Evolutionary conservation across 2,797 vertebrate species (phyloP), one percentile per base, ranked within the genome.

Genomic region (Pangasius macronema): DNA sequence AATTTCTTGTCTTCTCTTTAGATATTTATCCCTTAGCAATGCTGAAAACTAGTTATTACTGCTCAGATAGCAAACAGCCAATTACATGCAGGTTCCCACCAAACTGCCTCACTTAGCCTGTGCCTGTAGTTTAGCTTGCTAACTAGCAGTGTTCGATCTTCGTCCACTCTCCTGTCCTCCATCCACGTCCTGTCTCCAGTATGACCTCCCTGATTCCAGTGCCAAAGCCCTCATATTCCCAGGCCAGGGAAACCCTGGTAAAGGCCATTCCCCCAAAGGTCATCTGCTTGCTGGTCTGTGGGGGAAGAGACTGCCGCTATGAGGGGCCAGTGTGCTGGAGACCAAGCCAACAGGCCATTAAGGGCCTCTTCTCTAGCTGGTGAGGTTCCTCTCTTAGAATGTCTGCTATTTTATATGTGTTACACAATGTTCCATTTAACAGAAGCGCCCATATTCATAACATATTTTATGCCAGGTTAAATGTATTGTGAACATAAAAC

Each of bases 281-380:
- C 36, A 96, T 97, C 89, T 97, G 96, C 88, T 92, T 96, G 84
- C 92, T 97, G 90, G 94, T 93, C 85, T 97, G 96, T 79, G 95
- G 96, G 67, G 96, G 96, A 46, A 91, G 90, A 42, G 95, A 96
- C 87, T 97, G 96, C 83, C 95, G 95, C 85, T 97, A 97, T 76
- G 96, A 97, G 88, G 95, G 95, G 85, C 96, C 96, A 0, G 94
- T 93, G 36, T 94, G 92, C 89, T 97, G 96, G 96, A 95, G 92
- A 82, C 61, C 90, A 39, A 95, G 93, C 86, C 96, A 97, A 24
- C 96, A 97, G 93, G 94, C 93, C 55, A 92, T 97, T 77, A 92
- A 93, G 75, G 96, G 96, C 11, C 72, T 97, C 86, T 97, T 96
- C 93, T 97, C 96, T 79, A 95, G 95, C 87, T 97, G 96, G 96